Conservation (phyloP, 2,888 invertebrate species). For the Rhaphigaster nebulosa region DNA sequence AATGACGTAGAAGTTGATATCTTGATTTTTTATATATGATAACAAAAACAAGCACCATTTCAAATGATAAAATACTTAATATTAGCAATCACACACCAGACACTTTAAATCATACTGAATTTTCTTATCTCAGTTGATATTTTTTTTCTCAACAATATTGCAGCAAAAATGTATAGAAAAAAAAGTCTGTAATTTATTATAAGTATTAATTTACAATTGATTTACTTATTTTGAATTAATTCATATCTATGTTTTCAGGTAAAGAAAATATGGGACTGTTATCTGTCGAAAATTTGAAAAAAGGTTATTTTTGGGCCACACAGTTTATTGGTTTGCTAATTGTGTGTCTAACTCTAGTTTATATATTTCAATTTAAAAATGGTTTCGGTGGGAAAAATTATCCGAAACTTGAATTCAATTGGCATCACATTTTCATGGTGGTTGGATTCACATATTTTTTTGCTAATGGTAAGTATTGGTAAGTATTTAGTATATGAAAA, state of each 20-base stretch:
- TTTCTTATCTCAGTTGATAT: conserved; percentile 4
- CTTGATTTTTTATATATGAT: background rate
- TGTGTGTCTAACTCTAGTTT: conserved; percentile 75
- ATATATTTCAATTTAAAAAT: conserved; percentile 74
- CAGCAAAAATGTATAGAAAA: background rate
- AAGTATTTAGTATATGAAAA: background rate
- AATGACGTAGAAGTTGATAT: background rate
- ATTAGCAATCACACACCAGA: background rate
- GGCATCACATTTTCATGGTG: conserved; percentile 90
- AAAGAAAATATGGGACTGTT: conserved; percentile 42
- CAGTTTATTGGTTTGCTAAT: conserved; percentile 72
- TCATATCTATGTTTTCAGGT: conserved; percentile 4
- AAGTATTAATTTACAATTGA: background rate
- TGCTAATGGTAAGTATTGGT: conserved; percentile 79
- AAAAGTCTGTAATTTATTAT: conserved; percentile 7
- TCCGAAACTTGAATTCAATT: conserved; percentile 81
- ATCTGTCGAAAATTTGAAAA: conserved; percentile 42
- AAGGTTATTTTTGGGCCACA: conserved; percentile 68
- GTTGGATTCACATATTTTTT: conserved; percentile 85
- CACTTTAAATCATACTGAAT: background rate
- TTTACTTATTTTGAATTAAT: background rate
- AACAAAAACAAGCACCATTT: background rate
- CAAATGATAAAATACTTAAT: background rate
- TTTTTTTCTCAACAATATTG: background rate
- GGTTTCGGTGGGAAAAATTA: conserved; percentile 79